Base-by-base conservation (phyloP, 2,797 vertebrate species). In the Pseudopleuronectes americanus region DNA sequence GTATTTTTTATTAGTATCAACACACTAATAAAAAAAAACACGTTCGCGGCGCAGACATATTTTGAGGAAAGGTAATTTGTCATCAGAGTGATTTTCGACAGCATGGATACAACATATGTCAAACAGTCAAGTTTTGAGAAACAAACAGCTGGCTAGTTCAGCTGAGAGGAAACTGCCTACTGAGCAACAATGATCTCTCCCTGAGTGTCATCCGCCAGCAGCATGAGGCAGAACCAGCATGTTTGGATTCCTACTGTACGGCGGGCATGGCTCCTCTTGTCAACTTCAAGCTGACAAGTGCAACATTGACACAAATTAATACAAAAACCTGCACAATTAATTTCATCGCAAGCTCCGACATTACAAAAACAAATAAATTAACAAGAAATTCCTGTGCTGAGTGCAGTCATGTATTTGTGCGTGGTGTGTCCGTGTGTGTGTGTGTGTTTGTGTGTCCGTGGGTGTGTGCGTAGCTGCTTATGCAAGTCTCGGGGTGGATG, bases 231-330 rank as follows among this genome's bases (percentile, higher is more conserved):
- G 87, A 91, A 92, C 90, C 92, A 92, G 92, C 93, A 93, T 93
- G 90, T 90, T 95, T 89, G 91, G 85, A 90, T 91, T 89, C 82
- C 87, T 80, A 86, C 86, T 83, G 80, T 67, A 90, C 89, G 89
- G 83, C 88, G 87, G 84, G 89, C 93, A 87, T 92, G 90, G 88
- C 84, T 90, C 89, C 88, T 88, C 92, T 92, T 95, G 95, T 92
- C 93, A 95, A 92, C 93, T 89, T 80, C 90, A 90, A 33, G 87
- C 90, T 95, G 95, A 94, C 94, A 94, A 95, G 91, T 93, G 89
- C 89, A 94, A 92, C 91, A 90, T 81, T 93, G 94, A 95, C 94
- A 95, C 92, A 93, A 94, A 94, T 93, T 90, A 93, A 88, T 92
- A 91, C 91, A 87, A 94, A 45, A 94, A 93, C 91, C 91, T 88